These are phyloP conservation scores for Podarcis muralis DNA, from an alignment of 2,113 vertebrate genomes.

Conservation along the genomic window DNA sequence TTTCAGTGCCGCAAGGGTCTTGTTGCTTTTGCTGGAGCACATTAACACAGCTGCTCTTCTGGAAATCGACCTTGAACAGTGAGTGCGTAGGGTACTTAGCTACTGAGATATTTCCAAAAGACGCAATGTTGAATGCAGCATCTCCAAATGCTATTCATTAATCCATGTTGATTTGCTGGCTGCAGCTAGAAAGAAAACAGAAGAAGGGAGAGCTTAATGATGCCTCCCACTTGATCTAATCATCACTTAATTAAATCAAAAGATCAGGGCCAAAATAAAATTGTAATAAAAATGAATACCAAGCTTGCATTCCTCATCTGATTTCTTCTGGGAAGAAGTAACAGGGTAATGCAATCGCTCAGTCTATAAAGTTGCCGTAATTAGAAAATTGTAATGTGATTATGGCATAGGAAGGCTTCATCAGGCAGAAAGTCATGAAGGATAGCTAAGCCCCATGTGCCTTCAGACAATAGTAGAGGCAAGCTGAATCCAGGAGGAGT, in stretches of 20 bases:
- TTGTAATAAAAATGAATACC: slow-evolving; percentile 63
- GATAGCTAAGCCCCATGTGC: background rate
- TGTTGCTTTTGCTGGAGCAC: background rate
- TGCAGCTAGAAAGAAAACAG: slow-evolving; percentile 27
- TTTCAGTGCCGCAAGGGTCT: background rate
- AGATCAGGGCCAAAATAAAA: slow-evolving; percentile 57
- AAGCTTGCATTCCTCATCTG: slow-evolving; percentile 61
- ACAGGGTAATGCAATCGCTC: slow-evolving; percentile 56
- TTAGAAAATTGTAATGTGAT: slow-evolving; percentile 50
- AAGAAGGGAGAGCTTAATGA: slow-evolving; percentile 38
- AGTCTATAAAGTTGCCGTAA: slow-evolving; percentile 50
- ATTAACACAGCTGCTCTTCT: background rate
- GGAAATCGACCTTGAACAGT: background rate
- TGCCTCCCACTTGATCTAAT: slow-evolving; percentile 52
- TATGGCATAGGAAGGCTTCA: slow-evolving; percentile 35
- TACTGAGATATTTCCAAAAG: slow-evolving; percentile 10
- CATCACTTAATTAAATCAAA: slow-evolving; percentile 68
- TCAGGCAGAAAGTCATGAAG: background rate
- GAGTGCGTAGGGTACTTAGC: background rate
- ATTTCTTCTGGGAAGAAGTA: slow-evolving; percentile 65
- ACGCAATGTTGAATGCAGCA: slow-evolving; percentile 40
- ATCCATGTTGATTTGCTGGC: slow-evolving; percentile 35
- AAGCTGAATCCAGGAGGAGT: background rate
- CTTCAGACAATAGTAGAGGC: too few species aligned
- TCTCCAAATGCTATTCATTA: slow-evolving; percentile 48